Evolutionary conservation across 2,113 vertebrate genomes (phyloP).

Genomic region (Nothobranchius kuhntae): DNA sequence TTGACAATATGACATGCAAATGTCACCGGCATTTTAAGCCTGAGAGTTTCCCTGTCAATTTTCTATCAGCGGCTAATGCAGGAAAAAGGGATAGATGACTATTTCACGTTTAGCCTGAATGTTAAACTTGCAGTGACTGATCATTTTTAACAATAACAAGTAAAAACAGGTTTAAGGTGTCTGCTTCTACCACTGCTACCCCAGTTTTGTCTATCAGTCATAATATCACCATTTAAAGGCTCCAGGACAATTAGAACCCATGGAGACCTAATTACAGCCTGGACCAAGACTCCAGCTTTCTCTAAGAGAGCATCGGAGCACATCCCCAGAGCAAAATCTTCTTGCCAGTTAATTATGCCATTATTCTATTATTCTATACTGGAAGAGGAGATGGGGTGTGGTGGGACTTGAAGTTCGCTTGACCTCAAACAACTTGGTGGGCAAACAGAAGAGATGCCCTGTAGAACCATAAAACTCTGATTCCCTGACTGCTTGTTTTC

Average conservation of each 20-base stretch:
- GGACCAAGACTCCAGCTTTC: slow-evolving; percentile 48
- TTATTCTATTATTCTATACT: slow-evolving; percentile 76
- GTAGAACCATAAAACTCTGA: slow-evolving; percentile 31
- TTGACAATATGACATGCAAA: too few relatives aligned
- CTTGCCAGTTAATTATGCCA: slow-evolving; percentile 75
- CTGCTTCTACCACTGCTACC: neutral
- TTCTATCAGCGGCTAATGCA: too few relatives aligned
- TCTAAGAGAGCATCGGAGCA: slow-evolving; percentile 55
- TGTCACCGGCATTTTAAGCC: too few relatives aligned
- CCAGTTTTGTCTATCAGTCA: slow-evolving; percentile 19
- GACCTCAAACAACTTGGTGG: slow-evolving; percentile 64
- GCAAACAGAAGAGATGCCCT: slow-evolving; percentile 46
- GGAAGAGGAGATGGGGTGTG: slow-evolving; percentile 11
- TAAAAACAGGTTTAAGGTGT: too few relatives aligned
- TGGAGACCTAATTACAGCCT: slow-evolving; percentile 77
- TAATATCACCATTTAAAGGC: slow-evolving; percentile 51
- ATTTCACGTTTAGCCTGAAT: too few relatives aligned
- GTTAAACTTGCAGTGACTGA: too few relatives aligned
- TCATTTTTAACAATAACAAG: too few relatives aligned
- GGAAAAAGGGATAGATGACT: too few relatives aligned
- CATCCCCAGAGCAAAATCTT: slow-evolving; percentile 62
- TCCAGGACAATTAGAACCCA: slow-evolving; percentile 73
- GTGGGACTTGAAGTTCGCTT: slow-evolving; percentile 32
- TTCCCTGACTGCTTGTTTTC: slow-evolving; percentile 29
- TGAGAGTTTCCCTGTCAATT: too few relatives aligned